Conservation (phyloP, 1,140 invertebrate species). For the Orchesella cincta region DNA sequence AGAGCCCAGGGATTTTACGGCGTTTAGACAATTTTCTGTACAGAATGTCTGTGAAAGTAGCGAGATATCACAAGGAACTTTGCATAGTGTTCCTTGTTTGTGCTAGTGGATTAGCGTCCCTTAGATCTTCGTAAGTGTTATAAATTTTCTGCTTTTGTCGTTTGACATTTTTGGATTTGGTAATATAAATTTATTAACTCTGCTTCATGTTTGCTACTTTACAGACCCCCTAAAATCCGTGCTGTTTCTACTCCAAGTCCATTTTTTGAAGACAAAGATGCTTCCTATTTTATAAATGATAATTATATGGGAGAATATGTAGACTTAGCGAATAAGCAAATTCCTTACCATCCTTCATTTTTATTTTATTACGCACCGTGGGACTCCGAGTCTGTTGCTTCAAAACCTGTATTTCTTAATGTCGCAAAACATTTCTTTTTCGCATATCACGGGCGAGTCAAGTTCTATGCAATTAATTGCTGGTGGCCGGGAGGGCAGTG, state of each 20-base stretch:
- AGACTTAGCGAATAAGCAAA: constrained; percentile 43
- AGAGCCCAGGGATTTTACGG: neutral
- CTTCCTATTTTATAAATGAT: constrained; percentile 35
- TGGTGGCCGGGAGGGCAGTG: constrained; percentile 49
- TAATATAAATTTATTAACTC: neutral
- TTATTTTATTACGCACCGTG: constrained; percentile 50
- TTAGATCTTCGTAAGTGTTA: constrained; percentile 41
- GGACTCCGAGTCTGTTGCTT: constrained; percentile 48
- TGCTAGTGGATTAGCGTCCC: constrained; percentile 40
- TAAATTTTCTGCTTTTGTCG: neutral
- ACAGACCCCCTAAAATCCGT: constrained; percentile 41
- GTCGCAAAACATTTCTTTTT: constrained; percentile 46
- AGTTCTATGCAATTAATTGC: constrained; percentile 50
- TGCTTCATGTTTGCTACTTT: neutral
- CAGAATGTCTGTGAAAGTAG: constrained; percentile 32
- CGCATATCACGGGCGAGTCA: constrained; percentile 28
- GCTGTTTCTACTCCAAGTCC: constrained; percentile 36
- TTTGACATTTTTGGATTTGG: neutral
- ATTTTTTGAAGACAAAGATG: constrained; percentile 40
- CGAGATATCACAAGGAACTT: constrained; percentile 46
- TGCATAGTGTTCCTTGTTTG: constrained; percentile 43
- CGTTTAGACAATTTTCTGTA: constrained; percentile 26
- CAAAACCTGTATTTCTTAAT: constrained; percentile 41
- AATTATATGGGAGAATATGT: constrained; percentile 49
- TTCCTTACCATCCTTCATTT: constrained; percentile 47